Evolutionary conservation across 1,140 invertebrate species (phyloP).

Genomic region (Amyelois transitella): DNA sequence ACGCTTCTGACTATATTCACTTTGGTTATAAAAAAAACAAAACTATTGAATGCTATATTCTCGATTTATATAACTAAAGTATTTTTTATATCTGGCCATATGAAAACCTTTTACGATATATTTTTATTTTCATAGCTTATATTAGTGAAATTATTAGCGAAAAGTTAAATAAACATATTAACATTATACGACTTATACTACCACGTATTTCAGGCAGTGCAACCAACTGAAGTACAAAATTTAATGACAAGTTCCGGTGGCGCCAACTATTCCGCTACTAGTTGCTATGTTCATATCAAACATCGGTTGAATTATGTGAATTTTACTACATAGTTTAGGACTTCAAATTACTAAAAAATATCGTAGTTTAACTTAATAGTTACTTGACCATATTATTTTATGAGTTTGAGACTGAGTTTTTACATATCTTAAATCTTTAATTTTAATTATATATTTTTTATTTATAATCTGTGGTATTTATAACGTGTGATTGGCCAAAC

Average conservation of each 20-base stretch:
- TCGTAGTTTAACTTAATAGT: no score
- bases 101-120: background rate
- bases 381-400: no score
- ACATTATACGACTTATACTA: slow-evolving; percentile 65
- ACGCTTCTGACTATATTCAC: slow-evolving; percentile 71
- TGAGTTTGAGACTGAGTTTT: no score
- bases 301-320: background rate
- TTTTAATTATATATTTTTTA: no score
- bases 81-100: background rate
- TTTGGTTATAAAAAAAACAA: slow-evolving; percentile 60
- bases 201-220: slow-evolving; percentile 65
- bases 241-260: slow-evolving; percentile 55
- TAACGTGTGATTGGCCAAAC: no score
- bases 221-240: slow-evolving; percentile 38
- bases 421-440: no score
- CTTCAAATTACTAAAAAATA: background rate
- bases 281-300: slow-evolving; percentile 32
- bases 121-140: background rate
- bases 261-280: slow-evolving; percentile 39
- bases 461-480: no score
- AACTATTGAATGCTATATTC: slow-evolving; percentile 21
- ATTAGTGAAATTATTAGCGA: background rate
- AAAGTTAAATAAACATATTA: slow-evolving; percentile 55
- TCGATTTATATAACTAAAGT: background rate
- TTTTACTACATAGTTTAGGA: no score